Percentiles rank a stretch among this genome's conserved stretches.
Conservation (phyloP, 1,140 invertebrate species). For the Charaxes varanes region DNA sequence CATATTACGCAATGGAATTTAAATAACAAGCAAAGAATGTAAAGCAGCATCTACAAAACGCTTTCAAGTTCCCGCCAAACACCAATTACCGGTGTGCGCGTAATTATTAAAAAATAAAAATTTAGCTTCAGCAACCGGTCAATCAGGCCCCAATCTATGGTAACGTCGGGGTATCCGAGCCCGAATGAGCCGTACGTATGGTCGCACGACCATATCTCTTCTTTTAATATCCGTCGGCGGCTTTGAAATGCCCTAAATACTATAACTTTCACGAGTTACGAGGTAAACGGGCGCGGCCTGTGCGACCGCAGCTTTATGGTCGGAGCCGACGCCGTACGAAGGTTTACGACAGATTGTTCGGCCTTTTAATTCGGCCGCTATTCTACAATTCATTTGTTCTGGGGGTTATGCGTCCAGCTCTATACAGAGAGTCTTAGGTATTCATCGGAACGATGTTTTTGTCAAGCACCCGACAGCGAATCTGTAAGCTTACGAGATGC, state of each 20-base stretch:
- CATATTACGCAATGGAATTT: no score
- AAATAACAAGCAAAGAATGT: no score
- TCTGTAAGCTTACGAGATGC: no score
- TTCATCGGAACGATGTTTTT: no score
- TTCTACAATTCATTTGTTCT: constrained; percentile 10
- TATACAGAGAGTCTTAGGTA: no score
- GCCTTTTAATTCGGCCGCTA: constrained; percentile 14
- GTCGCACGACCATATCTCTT: constrained; percentile 59
- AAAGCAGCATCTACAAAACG: no score
- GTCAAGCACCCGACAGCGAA: no score
- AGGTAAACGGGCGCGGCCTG: constrained; percentile 35
- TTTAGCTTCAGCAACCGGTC: constrained; percentile 30
- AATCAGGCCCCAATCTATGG: constrained; percentile 36
- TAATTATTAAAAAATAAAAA: constrained; percentile 19
- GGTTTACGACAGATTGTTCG: constrained; percentile 46
- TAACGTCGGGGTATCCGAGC: constrained; percentile 39
- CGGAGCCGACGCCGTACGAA: constrained; percentile 17
- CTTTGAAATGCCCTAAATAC: constrained; percentile 68
- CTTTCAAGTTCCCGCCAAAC: not conserved
- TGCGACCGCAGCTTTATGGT: constrained; percentile 40
- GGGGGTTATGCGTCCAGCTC: no score
- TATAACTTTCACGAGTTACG: constrained; percentile 64
- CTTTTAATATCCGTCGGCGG: constrained; percentile 60
- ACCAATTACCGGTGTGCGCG: not conserved
- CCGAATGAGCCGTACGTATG: constrained; percentile 52